phyloP scores from a whole-genome alignment of 2,888 invertebrate species.

The Lasioglossum morio region DNA sequence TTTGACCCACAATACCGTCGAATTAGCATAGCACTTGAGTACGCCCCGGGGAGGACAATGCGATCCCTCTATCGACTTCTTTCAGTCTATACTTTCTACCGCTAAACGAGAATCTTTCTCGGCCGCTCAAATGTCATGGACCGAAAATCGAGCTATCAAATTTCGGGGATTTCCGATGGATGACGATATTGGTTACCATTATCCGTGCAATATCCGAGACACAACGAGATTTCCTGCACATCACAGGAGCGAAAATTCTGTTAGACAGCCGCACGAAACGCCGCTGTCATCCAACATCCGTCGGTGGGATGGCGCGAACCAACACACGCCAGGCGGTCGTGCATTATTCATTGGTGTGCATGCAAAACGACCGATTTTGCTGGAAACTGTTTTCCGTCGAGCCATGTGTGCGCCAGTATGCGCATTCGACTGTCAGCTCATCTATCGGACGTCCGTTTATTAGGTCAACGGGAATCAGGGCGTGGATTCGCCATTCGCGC shows the following conservation, averaged over 20 bases:
- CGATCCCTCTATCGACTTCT: not conserved
- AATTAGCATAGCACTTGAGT: slow-evolving; percentile 7
- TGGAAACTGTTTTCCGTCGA: not conserved
- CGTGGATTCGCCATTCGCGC: not conserved
- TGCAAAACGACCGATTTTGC: slow-evolving; percentile 25
- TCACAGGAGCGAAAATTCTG: not conserved
- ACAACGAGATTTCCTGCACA: not conserved
- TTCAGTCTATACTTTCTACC: not conserved
- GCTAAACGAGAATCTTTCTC: not conserved
- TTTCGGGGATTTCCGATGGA: not conserved
- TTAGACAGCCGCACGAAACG: not conserved
- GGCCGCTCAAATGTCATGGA: not conserved
- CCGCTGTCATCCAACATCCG: not conserved
- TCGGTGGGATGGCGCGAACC: slow-evolving; percentile 1
- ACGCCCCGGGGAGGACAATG: not conserved
- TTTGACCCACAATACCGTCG: slow-evolving; percentile 6
- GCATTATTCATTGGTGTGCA: slow-evolving; percentile 40
- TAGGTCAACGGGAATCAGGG: slow-evolving; percentile 14
- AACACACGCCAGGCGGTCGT: not conserved
- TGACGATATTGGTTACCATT: not conserved
- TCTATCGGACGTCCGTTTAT: slow-evolving; percentile 16
- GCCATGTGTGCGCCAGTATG: not conserved
- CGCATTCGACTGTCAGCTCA: not conserved
- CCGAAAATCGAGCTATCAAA: not conserved
- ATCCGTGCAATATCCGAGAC: not conserved